A percentile compares a stretch with the other conserved stretches of the same genome.
Evolutionary conservation across 2,888 invertebrate genomes (phyloP).

Genomic region (Trissolcus japonicus): DNA sequence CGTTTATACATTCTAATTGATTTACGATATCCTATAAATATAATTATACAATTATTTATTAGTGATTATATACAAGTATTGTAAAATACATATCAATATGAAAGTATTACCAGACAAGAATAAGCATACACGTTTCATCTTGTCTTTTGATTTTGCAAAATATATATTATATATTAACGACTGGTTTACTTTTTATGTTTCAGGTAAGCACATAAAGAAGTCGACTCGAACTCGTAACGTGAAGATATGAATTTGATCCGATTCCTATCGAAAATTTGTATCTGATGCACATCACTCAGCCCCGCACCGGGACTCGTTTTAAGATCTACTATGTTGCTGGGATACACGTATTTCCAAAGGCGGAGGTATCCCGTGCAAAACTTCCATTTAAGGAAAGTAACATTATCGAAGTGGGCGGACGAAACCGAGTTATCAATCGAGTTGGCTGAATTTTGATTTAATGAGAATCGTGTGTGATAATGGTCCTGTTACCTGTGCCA

Average conservation of each 20-base stretch:
- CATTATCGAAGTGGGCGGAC: slow-evolving; percentile 34
- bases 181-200: slow-evolving; percentile 5
- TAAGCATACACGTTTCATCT: no score
- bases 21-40: no score
- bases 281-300: slow-evolving; percentile 16
- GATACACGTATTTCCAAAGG: slow-evolving; percentile 27
- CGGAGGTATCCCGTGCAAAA: slow-evolving; percentile 24
- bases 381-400: slow-evolving; percentile 42
- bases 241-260: no score
- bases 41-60: no score
- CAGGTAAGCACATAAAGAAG: slow-evolving; percentile 2
- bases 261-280: slow-evolving; percentile 14
- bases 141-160: background rate
- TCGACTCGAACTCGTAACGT: no score
- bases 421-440: slow-evolving; percentile 29
- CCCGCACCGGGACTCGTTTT: slow-evolving; percentile 36
- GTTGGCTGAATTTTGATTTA: slow-evolving; percentile 23
- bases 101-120: no score
- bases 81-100: no score
- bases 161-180: background rate
- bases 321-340: slow-evolving; percentile 27
- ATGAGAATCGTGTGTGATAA: slow-evolving; percentile 16
- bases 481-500: slow-evolving; percentile 7
- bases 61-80: no score
- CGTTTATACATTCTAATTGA: no score